Base-by-base conservation (phyloP, 2,797 vertebrate genomes). In the Helarctos malayanus region DNA sequence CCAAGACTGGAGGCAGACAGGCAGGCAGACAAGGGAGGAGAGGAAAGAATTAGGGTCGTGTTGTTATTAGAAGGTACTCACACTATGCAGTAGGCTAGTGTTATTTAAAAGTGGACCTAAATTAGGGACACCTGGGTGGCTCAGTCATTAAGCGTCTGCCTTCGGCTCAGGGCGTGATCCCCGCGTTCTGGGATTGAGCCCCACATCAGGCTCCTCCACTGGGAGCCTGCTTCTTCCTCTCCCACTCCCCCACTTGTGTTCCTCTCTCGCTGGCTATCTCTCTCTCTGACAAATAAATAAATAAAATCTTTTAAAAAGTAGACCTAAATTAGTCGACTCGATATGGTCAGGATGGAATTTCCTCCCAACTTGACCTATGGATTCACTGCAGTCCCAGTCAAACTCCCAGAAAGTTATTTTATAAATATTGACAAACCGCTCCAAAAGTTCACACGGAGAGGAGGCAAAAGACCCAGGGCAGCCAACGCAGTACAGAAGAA, bases 401-500 rank as follows among this genome's bases (percentile, higher is more conserved):
- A 25, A 27, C 7, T 15, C 69, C 41, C 41, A 11, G 69, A 23
- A 21, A 12, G 69, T 25, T 5, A 14, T 3, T 8, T 15, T 8
- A 45, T 27, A 13, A 6, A 14, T 4, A 4, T 15, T 8, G 38
- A 15, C 69, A 19, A 21, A 7, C 4, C 4, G 21, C 1, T 35
- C 19, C 18, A 0, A 13, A 71, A 2, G 35, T 2, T 35, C 19
- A 0, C 1, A 3, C 0, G 3, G 65, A 68, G 4, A 16, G n/a
- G 16, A 68, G n/a, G 18, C n/a, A 4, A 68, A 4, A 10, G 65
- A 11, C 18, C n/a, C n/a, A 68, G 65, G 10, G 65, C 4, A 2
- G n/a, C n/a, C n/a, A 0, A 10, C 4, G 4, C 18, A 5, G 56
- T 7, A 65, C 63, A n/a, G 32, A 18, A 61, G 63, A 65, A n/a